These are phyloP conservation scores for Pyrrhia umbra DNA, from an alignment of 2,888 invertebrate genomes.

Conservation along the genomic window DNA sequence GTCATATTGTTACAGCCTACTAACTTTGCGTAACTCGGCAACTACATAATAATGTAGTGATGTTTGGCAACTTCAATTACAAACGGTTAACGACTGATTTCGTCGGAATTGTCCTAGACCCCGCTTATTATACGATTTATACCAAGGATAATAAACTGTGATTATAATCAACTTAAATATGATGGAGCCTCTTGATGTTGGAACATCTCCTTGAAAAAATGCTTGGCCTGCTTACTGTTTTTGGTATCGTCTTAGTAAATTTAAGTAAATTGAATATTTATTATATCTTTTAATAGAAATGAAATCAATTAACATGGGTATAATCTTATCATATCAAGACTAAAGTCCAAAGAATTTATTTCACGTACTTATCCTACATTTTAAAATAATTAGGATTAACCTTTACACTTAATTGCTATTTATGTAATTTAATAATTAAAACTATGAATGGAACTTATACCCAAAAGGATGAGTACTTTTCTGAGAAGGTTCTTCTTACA, in stretches of 20 bases:
- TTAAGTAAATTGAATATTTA: too few species aligned
- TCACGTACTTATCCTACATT: too few species aligned
- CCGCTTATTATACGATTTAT: constrained; percentile 61
- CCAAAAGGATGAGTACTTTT: too few species aligned
- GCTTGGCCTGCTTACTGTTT: neutral
- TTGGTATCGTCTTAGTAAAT: neutral
- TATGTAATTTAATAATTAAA: neutral
- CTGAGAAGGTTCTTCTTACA: neutral
- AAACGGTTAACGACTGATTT: constrained; percentile 66
- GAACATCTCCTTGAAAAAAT: constrained; percentile 33
- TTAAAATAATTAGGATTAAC: too few species aligned
- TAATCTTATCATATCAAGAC: too few species aligned
- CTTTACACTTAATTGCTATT: neutral
- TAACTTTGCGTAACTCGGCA: constrained; percentile 70
- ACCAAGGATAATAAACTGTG: constrained; percentile 60
- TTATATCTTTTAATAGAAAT: too few species aligned
- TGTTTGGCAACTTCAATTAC: constrained; percentile 69
- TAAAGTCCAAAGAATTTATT: too few species aligned
- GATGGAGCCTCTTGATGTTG: constrained; percentile 43
- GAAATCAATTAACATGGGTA: too few species aligned
- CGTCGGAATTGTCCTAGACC: constrained; percentile 73
- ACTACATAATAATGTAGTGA: constrained; percentile 62
- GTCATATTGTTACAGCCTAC: constrained; percentile 71
- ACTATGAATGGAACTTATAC: neutral
- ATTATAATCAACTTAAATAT: constrained; percentile 60